Evolutionary conservation across 2,113 vertebrate species (phyloP).

Genomic region (Chascanopsetta lugubris): DNA sequence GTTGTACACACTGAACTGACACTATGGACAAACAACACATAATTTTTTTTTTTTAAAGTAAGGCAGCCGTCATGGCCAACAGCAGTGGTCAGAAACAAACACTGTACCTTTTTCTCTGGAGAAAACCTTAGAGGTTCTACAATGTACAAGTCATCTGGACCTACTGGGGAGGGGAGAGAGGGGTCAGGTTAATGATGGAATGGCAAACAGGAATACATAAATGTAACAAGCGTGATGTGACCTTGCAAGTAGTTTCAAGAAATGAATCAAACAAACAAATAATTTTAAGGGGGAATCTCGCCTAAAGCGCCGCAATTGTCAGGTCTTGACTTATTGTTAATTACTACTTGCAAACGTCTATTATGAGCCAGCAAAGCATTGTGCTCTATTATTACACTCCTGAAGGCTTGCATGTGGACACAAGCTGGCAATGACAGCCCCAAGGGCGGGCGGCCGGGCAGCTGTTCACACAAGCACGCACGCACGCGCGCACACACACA

Average conservation of each 20-base stretch:
- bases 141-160: slow-evolving; percentile 97
- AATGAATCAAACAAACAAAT: not conserved
- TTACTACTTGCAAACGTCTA: slow-evolving; percentile 80
- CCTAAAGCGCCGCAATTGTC: slow-evolving; percentile 4
- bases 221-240: slow-evolving; percentile 76
- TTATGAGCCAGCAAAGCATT: slow-evolving; percentile 68
- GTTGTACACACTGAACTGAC: slow-evolving; percentile 27
- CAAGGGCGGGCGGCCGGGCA: slow-evolving; percentile 17
- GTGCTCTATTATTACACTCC: slow-evolving; percentile 63
- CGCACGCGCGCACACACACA: not conserved
- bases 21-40: slow-evolving; percentile 53
- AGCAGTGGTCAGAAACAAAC: slow-evolving; percentile 62
- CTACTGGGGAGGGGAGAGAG: slow-evolving; percentile 86
- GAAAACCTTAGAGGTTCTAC: slow-evolving; percentile 98
- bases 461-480: slow-evolving; percentile 1
- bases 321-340: slow-evolving; percentile 1
- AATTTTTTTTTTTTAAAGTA: slow-evolving; percentile 44
- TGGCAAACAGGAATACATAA: slow-evolving; percentile 76
- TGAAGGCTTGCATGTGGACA: slow-evolving; percentile 57
- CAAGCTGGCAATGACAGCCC: slow-evolving; percentile 71
- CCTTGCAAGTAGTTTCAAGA: slow-evolving; percentile 76
- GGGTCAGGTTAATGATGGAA: slow-evolving; percentile 79
- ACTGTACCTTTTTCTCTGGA: slow-evolving; percentile 97
- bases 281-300: not conserved
- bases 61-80: slow-evolving; percentile 56